Evolutionary conservation across 2,113 vertebrate genomes (phyloP).

Genomic region (Amblyornis subalaris): DNA sequence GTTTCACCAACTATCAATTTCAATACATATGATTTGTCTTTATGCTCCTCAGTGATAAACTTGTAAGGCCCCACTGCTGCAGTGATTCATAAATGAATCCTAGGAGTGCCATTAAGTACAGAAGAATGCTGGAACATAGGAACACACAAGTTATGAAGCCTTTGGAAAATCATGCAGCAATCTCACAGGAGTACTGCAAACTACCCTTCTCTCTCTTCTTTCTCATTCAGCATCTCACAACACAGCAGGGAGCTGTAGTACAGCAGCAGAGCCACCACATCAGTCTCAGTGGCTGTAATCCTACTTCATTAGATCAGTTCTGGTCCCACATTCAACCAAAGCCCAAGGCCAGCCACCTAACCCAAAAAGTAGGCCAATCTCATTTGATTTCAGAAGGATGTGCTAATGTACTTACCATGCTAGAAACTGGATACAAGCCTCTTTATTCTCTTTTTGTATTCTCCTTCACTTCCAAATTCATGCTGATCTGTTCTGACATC

Average conservation of each 20-base stretch:
- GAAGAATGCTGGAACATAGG: neutral
- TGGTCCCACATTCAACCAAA: neutral
- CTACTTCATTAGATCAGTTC: neutral
- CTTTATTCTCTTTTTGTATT: neutral
- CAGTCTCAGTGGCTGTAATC: neutral
- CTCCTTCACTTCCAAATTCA: neutral
- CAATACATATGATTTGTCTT: neutral
- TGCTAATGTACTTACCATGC: neutral
- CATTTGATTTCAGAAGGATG: neutral
- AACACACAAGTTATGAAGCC: neutral
- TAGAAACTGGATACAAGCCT: neutral
- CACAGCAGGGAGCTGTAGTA: neutral
- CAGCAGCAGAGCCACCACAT: neutral
- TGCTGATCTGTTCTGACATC: slow-evolving; percentile 29
- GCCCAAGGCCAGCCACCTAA: neutral
- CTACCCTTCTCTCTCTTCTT: neutral
- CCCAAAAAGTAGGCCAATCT: neutral
- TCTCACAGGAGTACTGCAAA: neutral
- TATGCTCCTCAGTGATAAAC: neutral
- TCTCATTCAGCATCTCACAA: neutral
- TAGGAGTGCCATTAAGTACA: neutral
- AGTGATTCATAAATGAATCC: neutral
- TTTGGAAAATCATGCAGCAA: neutral
- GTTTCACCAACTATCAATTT: neutral
- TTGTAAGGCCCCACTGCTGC: neutral